A percentile compares a stretch with the other conserved stretches of the same genome.
phyloP scores from a whole-genome alignment of 2,888 invertebrate genomes.

The Galerucella calmariensis region DNA sequence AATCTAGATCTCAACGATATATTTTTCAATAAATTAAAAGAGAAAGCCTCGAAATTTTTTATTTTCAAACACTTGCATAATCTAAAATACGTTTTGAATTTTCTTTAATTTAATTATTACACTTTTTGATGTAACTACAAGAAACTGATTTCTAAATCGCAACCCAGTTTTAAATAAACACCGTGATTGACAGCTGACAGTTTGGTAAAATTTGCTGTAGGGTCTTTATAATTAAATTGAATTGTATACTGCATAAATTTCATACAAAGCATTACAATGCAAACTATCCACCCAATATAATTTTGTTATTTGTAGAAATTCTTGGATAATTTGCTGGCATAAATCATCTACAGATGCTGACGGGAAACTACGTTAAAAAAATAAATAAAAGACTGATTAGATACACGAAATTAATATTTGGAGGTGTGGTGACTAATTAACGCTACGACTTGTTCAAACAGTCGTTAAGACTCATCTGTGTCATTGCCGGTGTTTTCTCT shows the following conservation, averaged over 20 bases:
- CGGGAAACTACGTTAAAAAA: neutral
- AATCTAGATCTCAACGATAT: neutral
- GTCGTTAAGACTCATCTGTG: conserved; percentile 18
- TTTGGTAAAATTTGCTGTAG: neutral
- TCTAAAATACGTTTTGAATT: neutral
- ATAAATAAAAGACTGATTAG: neutral
- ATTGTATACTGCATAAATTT: too few relatives aligned
- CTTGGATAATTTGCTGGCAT: too few relatives aligned
- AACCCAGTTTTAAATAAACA: neutral
- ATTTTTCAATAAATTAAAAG: neutral
- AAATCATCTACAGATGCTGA: neutral
- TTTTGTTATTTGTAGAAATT: too few relatives aligned
- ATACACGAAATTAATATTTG: conserved; percentile 7
- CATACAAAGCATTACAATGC: too few relatives aligned
- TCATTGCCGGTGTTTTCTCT: conserved; percentile 17
- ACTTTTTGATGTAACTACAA: neutral
- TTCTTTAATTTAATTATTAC: neutral
- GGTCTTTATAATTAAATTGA: neutral
- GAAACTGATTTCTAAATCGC: neutral
- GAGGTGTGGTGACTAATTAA: conserved; percentile 24
- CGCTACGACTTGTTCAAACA: conserved; percentile 13
- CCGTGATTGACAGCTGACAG: conserved; percentile 1
- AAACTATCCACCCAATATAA: too few relatives aligned
- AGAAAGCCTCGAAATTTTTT: neutral
- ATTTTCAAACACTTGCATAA: neutral